Evolutionary conservation across 2,113 vertebrate species (phyloP).

Genomic region (Tychaedon coryphoeus): DNA sequence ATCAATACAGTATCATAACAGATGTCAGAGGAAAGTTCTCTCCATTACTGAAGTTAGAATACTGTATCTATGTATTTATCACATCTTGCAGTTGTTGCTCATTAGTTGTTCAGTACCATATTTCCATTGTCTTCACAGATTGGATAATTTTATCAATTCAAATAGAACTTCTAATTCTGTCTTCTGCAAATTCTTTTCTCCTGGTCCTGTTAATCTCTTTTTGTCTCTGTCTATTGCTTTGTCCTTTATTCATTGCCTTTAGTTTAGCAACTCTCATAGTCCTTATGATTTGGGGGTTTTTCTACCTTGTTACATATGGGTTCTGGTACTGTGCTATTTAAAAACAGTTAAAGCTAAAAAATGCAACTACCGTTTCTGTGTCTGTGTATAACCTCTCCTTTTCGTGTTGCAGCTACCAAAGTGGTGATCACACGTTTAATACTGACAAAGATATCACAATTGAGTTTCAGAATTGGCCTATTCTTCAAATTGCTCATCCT

Average conservation of each 20-base stretch:
- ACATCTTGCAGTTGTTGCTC: neutral
- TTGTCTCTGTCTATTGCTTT: neutral
- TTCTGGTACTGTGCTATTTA: neutral
- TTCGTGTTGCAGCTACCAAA: neutral
- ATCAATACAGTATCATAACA: neutral
- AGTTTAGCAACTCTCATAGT: neutral
- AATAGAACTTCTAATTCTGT: neutral
- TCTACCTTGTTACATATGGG: neutral
- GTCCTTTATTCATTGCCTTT: neutral
- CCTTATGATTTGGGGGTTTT: neutral
- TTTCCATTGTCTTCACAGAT: neutral
- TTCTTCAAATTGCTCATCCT: slow-evolving; percentile 36
- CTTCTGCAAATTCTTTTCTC: neutral
- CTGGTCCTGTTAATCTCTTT: neutral
- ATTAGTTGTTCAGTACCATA: neutral
- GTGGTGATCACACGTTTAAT: neutral
- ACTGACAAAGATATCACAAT: neutral
- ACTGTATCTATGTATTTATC: neutral
- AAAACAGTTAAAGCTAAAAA: neutral
- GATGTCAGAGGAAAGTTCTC: neutral
- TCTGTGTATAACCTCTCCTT: neutral
- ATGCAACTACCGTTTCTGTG: neutral
- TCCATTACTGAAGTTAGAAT: neutral
- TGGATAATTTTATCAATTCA: neutral
- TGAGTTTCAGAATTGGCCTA: slow-evolving; percentile 42